Percentiles rank a stretch among this genome's conserved stretches.
Evolutionary conservation across 2,797 vertebrate genomes (phyloP).

Genomic region (Gymnopithys bicolor): DNA sequence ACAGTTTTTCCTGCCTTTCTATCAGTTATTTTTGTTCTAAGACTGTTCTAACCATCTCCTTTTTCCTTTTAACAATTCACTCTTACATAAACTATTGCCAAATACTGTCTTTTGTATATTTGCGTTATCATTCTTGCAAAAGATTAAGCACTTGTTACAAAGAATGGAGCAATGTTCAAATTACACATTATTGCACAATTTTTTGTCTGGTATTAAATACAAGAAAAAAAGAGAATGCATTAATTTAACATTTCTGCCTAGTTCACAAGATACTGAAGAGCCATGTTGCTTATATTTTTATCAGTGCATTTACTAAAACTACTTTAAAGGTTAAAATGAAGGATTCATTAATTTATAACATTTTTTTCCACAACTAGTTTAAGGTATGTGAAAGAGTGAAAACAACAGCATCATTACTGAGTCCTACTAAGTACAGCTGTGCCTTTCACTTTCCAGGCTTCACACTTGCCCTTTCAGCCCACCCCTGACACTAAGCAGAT

Average conservation of each 20-base stretch:
- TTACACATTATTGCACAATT: not conserved
- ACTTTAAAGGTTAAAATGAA: not conserved
- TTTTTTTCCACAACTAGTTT: not conserved
- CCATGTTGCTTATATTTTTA: not conserved
- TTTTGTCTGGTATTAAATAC: not conserved
- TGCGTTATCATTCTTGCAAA: not conserved
- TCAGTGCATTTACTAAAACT: not conserved
- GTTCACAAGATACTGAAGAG: not conserved
- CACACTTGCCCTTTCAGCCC: not conserved
- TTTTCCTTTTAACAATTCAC: not conserved
- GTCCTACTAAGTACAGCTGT: not conserved
- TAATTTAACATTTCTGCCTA: not conserved
- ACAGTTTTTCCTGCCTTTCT: not conserved
- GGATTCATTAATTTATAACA: not conserved
- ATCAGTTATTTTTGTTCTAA: not conserved
- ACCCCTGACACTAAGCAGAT: not conserved
- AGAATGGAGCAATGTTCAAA: not conserved
- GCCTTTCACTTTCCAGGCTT: not conserved
- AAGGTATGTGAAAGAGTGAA: not conserved
- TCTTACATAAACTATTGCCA: not conserved
- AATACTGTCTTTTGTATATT: not conserved
- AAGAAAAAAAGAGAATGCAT: not conserved
- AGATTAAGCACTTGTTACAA: not conserved
- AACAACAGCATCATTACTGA: not conserved
- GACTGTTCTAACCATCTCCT: not conserved